A percentile compares a stretch with the other conserved stretches of the same genome.
phyloP scores from a whole-genome alignment of 2,888 invertebrate species.

The Volucella zonaria region DNA sequence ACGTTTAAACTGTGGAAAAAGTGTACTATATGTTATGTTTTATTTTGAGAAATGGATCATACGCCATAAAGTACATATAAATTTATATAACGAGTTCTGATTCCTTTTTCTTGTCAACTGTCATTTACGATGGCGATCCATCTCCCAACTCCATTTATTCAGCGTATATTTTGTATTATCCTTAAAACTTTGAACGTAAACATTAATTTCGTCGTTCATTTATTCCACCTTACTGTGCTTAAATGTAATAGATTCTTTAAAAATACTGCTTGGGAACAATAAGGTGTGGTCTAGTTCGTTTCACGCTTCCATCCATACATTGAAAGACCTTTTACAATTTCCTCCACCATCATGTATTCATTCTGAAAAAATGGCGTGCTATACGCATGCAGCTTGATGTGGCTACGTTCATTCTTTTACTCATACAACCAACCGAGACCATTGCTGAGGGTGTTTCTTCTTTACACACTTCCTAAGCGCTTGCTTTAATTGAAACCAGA shows the following conservation, averaged over 20 bases:
- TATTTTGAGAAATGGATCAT: too few relatives aligned
- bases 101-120: too few relatives aligned
- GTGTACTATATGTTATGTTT: too few relatives aligned
- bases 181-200: too few relatives aligned
- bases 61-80: too few relatives aligned
- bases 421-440: neutral
- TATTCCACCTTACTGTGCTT: neutral
- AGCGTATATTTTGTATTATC: too few relatives aligned
- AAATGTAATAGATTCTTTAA: conserved; percentile 27
- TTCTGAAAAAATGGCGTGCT: conserved; percentile 62
- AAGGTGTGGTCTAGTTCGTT: conserved; percentile 33
- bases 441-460: conserved; percentile 38
- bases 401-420: conserved; percentile 45
- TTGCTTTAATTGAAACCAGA: conserved; percentile 45
- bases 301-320: conserved; percentile 22
- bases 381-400: conserved; percentile 31
- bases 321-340: neutral
- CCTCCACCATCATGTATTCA: conserved; percentile 36
- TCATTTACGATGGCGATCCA: too few relatives aligned
- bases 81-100: too few relatives aligned
- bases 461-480: conserved; percentile 21
- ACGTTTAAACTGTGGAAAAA: too few relatives aligned
- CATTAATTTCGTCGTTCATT: too few relatives aligned
- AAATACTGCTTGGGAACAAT: neutral
- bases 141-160: too few relatives aligned